These are phyloP conservation scores for Brachionus koreanus DNA, from an alignment of 1,140 invertebrate genomes.

Conservation along the genomic window DNA sequence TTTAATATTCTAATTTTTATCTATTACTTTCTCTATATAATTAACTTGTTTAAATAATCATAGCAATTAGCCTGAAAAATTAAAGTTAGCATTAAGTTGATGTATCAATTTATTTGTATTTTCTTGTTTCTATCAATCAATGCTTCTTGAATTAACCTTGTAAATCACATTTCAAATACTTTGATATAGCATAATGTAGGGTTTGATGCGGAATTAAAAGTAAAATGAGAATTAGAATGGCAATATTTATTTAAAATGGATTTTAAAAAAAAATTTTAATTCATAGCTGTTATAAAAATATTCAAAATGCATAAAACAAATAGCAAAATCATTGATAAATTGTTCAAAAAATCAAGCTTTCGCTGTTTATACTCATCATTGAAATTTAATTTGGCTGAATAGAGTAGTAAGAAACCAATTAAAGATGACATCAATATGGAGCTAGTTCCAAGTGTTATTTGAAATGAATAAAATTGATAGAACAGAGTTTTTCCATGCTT, in stretches of 20 bases:
- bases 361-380: conserved; percentile 15
- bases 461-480: conserved; percentile 30
- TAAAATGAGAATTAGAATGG: not conserved
- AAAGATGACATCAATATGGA: not conserved
- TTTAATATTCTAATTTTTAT: not conserved
- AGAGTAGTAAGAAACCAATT: conserved; percentile 12
- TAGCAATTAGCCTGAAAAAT: not conserved
- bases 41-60: not conserved
- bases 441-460: not conserved
- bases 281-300: conserved; percentile 31
- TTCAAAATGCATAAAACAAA: conserved; percentile 37
- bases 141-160: too few species aligned
- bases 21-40: not conserved
- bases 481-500: conserved; percentile 4
- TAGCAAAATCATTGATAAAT: conserved; percentile 37
- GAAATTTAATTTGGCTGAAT: conserved; percentile 17
- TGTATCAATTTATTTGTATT: too few species aligned
- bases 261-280: not conserved
- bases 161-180: too few species aligned
- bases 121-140: too few species aligned
- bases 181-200: too few species aligned
- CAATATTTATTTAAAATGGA: not conserved
- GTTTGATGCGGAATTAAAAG: too few species aligned
- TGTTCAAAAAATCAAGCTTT: conserved; percentile 10
- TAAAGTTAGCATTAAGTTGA: too few species aligned